Conservation (phyloP, 2,113 vertebrate genomes). For the Pandion haliaetus region DNA sequence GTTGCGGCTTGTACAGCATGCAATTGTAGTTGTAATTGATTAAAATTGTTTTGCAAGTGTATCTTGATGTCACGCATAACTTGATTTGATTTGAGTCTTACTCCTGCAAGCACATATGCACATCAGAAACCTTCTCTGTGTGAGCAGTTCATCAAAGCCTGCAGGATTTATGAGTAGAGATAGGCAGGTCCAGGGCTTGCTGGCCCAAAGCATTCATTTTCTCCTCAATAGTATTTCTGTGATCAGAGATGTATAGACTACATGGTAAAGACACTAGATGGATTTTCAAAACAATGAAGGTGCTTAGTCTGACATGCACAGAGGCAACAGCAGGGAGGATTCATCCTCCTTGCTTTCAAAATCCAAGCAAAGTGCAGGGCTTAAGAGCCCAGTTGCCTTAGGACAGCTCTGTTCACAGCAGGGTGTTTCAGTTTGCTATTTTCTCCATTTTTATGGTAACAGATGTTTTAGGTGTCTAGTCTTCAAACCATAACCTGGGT, state of each 20-base stretch:
- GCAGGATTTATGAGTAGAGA: not conserved
- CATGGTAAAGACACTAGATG: not conserved
- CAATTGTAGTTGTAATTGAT: slow-evolving; percentile 44
- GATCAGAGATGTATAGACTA: not conserved
- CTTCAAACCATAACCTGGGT: not conserved
- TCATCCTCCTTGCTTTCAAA: not conserved
- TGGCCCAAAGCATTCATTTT: not conserved
- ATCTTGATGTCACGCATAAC: slow-evolving; percentile 37
- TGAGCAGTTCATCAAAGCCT: not conserved
- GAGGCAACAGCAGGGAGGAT: not conserved
- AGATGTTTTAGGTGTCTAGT: not conserved
- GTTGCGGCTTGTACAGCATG: slow-evolving; percentile 43
- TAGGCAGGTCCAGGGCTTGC: not conserved
- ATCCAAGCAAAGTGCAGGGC: not conserved
- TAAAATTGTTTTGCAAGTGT: slow-evolving; percentile 49
- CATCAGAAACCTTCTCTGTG: not conserved
- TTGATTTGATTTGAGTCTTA: slow-evolving; percentile 34
- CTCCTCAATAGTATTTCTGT: not conserved
- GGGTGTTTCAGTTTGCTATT: not conserved
- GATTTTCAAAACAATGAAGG: not conserved
- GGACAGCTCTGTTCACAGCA: not conserved
- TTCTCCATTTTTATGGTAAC: not conserved
- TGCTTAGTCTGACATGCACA: not conserved
- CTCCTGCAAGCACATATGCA: not conserved
- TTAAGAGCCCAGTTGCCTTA: not conserved